phyloP scores from a whole-genome alignment of 2,113 vertebrate species.

The Callopanchax toddi region DNA sequence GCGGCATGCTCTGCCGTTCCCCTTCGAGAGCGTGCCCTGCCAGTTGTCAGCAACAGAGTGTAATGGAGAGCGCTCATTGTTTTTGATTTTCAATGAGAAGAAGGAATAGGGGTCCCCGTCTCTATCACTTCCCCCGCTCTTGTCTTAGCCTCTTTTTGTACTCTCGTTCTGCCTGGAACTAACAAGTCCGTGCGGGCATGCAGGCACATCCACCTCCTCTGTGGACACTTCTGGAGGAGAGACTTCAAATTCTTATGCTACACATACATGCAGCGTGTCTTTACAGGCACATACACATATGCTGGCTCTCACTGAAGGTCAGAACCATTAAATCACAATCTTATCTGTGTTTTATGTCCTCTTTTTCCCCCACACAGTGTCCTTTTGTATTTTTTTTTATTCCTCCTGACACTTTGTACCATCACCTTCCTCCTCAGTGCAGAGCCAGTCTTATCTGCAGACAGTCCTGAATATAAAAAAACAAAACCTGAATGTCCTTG shows the following conservation, averaged over 20 bases:
- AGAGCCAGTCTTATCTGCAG: slow-evolving; percentile 59
- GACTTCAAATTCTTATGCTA: slow-evolving; percentile 42
- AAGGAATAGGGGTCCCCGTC: slow-evolving; percentile 25
- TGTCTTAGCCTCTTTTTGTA: not conserved
- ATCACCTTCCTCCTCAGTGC: slow-evolving; percentile 36
- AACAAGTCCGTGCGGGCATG: slow-evolving; percentile 21
- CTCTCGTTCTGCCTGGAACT: slow-evolving; percentile 8
- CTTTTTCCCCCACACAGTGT: slow-evolving; percentile 47
- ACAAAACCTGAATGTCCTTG: slow-evolving; percentile 50
- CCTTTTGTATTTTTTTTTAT: slow-evolving; percentile 66
- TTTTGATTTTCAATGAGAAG: slow-evolving; percentile 60
- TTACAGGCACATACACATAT: slow-evolving; percentile 32
- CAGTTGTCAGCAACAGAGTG: slow-evolving; percentile 63
- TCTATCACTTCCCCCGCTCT: not conserved
- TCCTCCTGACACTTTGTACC: slow-evolving; percentile 56
- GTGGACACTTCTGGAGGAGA: not conserved
- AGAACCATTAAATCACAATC: slow-evolving; percentile 58
- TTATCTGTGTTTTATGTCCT: slow-evolving; percentile 69
- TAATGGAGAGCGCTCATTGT: slow-evolving; percentile 63
- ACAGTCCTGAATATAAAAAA: slow-evolving; percentile 38
- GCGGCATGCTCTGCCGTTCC: slow-evolving; percentile 69
- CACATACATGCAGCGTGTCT: slow-evolving; percentile 14
- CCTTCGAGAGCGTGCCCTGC: slow-evolving; percentile 60
- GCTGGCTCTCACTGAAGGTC: slow-evolving; percentile 65
- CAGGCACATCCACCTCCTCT: not conserved